These are phyloP conservation scores for Dryobates pubescens DNA, from an alignment of 2,797 vertebrate species.

Conservation along the genomic window DNA sequence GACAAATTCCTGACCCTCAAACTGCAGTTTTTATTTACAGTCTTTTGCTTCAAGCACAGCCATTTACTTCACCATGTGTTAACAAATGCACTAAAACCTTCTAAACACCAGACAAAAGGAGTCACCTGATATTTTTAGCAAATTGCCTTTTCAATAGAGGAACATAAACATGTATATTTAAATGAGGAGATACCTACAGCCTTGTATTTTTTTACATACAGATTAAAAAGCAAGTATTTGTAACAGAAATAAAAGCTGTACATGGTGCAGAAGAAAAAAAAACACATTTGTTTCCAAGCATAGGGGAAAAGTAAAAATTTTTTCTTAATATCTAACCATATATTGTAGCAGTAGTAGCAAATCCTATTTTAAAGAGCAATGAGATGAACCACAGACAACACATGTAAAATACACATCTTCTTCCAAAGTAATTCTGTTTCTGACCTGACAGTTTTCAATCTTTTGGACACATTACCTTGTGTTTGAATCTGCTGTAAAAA, in stretches of 20 bases:
- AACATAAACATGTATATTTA: background rate
- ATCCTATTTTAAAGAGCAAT: background rate
- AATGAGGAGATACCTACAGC: background rate
- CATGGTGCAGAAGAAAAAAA: background rate
- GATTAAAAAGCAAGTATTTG: background rate
- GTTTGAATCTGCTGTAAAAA: background rate
- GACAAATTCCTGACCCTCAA: conserved; percentile 1
- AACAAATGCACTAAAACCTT: background rate
- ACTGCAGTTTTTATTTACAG: conserved; percentile 13
- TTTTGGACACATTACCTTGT: background rate
- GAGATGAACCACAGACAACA: background rate
- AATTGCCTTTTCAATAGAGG: background rate
- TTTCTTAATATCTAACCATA: background rate
- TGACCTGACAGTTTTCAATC: background rate
- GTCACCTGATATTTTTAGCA: background rate
- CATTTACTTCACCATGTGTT: background rate
- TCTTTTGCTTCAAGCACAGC: background rate
- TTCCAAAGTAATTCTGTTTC: background rate
- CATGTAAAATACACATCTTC: background rate
- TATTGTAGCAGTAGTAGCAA: background rate
- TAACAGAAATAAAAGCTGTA: background rate
- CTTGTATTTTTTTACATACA: background rate
- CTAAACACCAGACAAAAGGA: background rate
- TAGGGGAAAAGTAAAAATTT: background rate
- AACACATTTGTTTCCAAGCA: background rate